Conservation (phyloP, 2,888 invertebrate genomes). For the Lampropteryx suffumata region DNA sequence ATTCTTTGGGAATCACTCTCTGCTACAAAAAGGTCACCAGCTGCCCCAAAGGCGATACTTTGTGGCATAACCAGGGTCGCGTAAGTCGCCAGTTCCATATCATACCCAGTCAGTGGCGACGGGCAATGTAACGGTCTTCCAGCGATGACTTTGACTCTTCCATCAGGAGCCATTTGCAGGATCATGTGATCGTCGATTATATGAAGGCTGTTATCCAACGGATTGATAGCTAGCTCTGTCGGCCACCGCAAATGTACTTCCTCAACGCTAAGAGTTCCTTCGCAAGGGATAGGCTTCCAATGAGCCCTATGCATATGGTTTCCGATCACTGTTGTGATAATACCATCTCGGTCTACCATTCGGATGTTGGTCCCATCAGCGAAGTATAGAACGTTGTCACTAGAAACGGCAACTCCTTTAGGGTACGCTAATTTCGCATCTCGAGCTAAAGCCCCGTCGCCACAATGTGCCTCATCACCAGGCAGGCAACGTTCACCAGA, state of each 20-base stretch:
- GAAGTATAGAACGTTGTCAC: conserved; percentile 95
- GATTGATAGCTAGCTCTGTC: conserved; percentile 96
- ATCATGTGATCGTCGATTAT: conserved; percentile 99
- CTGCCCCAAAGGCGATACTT: conserved; percentile 95
- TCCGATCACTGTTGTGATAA: conserved; percentile 95
- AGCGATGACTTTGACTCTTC: conserved; percentile 95
- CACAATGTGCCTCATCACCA: conserved; percentile 97
- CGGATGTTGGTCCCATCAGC: conserved; percentile 97
- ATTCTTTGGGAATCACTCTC: conserved; percentile 98
- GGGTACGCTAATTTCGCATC: conserved; percentile 98
- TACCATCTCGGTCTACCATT: conserved; percentile 95
- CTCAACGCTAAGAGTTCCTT: conserved; percentile 94
- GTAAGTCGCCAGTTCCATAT: conserved; percentile 94
- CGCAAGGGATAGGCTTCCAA: conserved; percentile 96
- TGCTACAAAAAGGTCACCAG: conserved; percentile 96
- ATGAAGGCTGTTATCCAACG: conserved; percentile 96
- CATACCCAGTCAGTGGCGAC: conserved; percentile 89
- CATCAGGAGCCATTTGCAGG: conserved; percentile 94
- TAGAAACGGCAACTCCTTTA: conserved; percentile 97
- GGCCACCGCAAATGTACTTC: conserved; percentile 98
- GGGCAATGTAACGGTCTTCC: conserved; percentile 97
- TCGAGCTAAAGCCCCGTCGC: conserved; percentile 95
- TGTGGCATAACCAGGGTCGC: conserved; percentile 96
- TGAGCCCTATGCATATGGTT: conserved; percentile 96
- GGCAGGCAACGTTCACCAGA: conserved; percentile 96